phyloP scores from a whole-genome alignment of 1,140 invertebrate species.

The Drosophila sechellia region DNA sequence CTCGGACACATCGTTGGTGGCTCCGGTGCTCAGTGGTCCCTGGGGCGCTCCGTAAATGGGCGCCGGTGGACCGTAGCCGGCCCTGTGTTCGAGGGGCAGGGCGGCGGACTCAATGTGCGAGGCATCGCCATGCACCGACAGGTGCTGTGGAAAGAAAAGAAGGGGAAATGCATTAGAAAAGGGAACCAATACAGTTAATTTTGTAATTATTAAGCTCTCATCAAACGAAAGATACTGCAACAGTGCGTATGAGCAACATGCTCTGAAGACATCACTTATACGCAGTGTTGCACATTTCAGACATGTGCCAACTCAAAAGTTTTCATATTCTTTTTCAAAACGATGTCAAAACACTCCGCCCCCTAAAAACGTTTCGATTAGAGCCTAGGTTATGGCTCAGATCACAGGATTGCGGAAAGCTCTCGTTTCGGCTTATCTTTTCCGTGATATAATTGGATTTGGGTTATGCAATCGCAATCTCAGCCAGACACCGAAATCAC shows the following conservation, averaged over 20 bases:
- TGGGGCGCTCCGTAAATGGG: constrained; percentile 86
- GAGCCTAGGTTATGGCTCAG: constrained; percentile 34
- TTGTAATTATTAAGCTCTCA: too few relatives aligned
- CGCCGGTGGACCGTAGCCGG: constrained; percentile 89
- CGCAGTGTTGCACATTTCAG: background rate
- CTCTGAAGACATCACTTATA: background rate
- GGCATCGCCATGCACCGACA: constrained; percentile 88
- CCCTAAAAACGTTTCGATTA: constrained; percentile 28
- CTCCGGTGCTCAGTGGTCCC: constrained; percentile 80
- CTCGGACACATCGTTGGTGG: constrained; percentile 80
- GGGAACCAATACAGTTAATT: background rate
- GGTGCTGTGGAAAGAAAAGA: constrained; percentile 85
- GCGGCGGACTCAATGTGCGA: constrained; percentile 91
- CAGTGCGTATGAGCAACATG: constrained; percentile 15
- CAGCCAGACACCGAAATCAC: constrained; percentile 29
- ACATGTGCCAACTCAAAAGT: background rate
- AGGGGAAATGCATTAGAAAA: background rate
- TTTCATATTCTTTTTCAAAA: background rate
- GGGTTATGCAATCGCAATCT: constrained; percentile 47
- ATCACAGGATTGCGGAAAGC: constrained; percentile 63
- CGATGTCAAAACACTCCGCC: constrained; percentile 4
- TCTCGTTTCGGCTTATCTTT: constrained; percentile 22
- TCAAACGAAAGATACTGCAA: background rate
- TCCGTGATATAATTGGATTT: constrained; percentile 58
- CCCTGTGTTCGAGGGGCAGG: constrained; percentile 91